These are phyloP conservation scores for Chelonus formosanus DNA, from an alignment of 2,888 invertebrate genomes.

Conservation along the genomic window DNA sequence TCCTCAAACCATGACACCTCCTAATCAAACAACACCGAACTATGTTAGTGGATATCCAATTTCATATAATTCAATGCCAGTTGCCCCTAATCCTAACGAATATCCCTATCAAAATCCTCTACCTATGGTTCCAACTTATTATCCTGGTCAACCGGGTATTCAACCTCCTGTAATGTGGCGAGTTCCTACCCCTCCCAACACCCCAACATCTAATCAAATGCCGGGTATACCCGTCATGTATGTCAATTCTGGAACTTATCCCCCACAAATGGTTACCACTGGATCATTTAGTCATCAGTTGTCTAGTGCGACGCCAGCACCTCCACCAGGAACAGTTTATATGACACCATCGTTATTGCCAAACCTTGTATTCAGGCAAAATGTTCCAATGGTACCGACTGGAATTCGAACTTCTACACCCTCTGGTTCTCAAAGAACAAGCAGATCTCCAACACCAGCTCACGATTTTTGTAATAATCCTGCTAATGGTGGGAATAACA, in stretches of 20 bases:
- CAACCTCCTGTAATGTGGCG: conserved; percentile 61
- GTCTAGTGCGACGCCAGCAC: conserved; percentile 54
- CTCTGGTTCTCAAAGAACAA: conserved; percentile 59
- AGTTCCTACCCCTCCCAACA: conserved; percentile 61
- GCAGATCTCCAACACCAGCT: conserved; percentile 61
- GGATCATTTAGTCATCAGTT: conserved; percentile 59
- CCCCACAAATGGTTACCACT: conserved; percentile 55
- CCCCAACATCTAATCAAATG: conserved; percentile 61
- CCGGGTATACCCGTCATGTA: conserved; percentile 61
- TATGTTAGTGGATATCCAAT: conserved; percentile 58
- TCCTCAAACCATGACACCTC: conserved; percentile 58
- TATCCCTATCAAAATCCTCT: conserved; percentile 59
- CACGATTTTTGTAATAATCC: conserved; percentile 52
- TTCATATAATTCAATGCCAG: conserved; percentile 58
- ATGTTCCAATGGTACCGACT: conserved; percentile 59
- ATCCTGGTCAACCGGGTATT: conserved; percentile 56
- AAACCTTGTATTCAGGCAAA: conserved; percentile 61
- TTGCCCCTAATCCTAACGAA: conserved; percentile 55
- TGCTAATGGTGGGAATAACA: conserved; percentile 29
- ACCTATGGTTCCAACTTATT: conserved; percentile 60
- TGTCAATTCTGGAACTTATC: conserved; percentile 59
- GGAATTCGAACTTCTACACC: conserved; percentile 60
- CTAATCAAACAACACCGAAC: conserved; percentile 59
- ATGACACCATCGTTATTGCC: conserved; percentile 59
- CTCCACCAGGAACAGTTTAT: conserved; percentile 51